A percentile compares a stretch with the other conserved stretches of the same genome.
These are phyloP conservation scores for Hetaerina titia DNA, from an alignment of 2,888 invertebrate species.

Conservation along the genomic window DNA sequence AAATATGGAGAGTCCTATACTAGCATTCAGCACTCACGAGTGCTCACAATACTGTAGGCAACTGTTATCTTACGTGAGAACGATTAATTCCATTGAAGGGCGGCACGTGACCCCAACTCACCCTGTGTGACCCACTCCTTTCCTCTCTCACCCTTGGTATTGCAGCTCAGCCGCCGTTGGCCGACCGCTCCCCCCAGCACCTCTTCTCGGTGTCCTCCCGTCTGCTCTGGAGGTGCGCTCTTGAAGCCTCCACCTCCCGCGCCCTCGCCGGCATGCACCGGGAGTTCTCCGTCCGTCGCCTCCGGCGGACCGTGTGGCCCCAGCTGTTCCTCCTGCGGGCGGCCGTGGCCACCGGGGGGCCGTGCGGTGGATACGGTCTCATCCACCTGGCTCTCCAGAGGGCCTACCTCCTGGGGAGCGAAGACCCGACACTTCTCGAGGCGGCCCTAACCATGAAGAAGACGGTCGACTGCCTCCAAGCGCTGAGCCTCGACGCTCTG, in stretches of 20 bases:
- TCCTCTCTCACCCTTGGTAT: too few relatives aligned
- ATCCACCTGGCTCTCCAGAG: slow-evolving; percentile 37
- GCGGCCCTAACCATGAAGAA: not conserved
- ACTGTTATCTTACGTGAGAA: too few relatives aligned
- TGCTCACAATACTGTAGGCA: too few relatives aligned
- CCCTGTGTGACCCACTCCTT: too few relatives aligned
- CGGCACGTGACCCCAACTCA: too few relatives aligned
- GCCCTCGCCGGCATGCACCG: not conserved
- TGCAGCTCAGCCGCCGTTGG: too few relatives aligned
- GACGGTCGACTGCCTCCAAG: not conserved
- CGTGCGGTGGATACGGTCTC: not conserved
- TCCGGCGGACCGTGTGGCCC: slow-evolving; percentile 33
- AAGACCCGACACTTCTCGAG: slow-evolving; percentile 11
- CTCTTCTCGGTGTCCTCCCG: slow-evolving; percentile 28
- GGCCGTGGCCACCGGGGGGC: not conserved
- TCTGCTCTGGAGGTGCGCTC: slow-evolving; percentile 31
- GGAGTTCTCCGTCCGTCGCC: not conserved
- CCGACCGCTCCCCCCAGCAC: not conserved
- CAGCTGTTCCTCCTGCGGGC: slow-evolving; percentile 47
- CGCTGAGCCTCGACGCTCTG: slow-evolving; percentile 8
- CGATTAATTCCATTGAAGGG: too few relatives aligned
- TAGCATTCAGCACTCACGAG: too few relatives aligned
- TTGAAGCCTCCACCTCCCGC: not conserved
- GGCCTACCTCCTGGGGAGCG: not conserved
- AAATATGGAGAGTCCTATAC: too few relatives aligned